Evolutionary conservation across 2,113 vertebrate genomes (phyloP), one percentile per base, ranked within the genome.

Genomic region (Caracal caracal): DNA sequence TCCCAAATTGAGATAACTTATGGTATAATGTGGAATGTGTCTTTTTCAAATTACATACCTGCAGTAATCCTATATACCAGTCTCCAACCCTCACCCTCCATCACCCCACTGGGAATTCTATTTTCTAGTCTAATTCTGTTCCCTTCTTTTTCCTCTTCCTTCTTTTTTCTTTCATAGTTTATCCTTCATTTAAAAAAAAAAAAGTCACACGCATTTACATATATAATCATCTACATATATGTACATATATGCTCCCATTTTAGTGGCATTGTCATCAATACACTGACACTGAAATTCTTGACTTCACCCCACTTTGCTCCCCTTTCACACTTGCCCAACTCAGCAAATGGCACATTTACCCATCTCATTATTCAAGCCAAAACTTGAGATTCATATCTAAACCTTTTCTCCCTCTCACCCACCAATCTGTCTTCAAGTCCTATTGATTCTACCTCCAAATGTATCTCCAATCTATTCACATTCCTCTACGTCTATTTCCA

Each of bases 121-220:
- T 88, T 95, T 97, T 81, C 71, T 84, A 26, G 75, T 80, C 66
- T 87, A 82, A 81, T 49, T 71, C 43, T 68, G 24, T 63, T 8
- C 26, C 26, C 33, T 40, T 89, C 3, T 17, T 66, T 26, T 81
- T 0, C 37, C 11, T 2, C 2, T 30, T 80, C 16, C 30, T 80
- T 80, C 53, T 28, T 88, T 59, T 24, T 65, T 80, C 63, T 53
- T 20, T 12, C 15, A 6, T 96, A 33, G 37, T 61, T 70, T 87
- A 28, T 88, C 12, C 28, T 87, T 92, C 68, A 49, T 68, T 75
- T 73, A 71, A 85, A 70, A 13, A 79, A 37, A 37, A 51, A 35
- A 51, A 35, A 22, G 7, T 43, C 33, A 51, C 17, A 68, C 2
- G 8, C 20, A 22, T 22, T 22, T 59, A 59, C 56, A 24, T 8